Base-by-base conservation (phyloP, 2,888 invertebrate genomes). In the Nasonovia ribisnigri region DNA sequence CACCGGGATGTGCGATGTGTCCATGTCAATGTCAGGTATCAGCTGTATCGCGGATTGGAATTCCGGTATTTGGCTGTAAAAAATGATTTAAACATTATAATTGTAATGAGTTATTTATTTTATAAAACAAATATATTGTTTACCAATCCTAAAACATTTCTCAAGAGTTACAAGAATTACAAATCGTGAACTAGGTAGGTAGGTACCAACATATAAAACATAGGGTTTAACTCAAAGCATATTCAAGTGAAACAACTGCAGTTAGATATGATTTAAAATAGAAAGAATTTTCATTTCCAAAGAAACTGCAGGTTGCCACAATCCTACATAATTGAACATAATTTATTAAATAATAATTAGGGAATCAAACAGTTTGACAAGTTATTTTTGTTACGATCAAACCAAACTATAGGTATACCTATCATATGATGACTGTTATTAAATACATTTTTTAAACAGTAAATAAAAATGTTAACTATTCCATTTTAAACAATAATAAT, bases 51-150 rank as follows among this genome's bases (percentile, higher is more conserved):
- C 36, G 26, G 92, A 6, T 36, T 87, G 36, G 29, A 92, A 92
- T 84, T 87, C 48, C 1, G 92, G 92, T 60, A 92, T 92, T 87
- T 67, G 46, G 29, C 92, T 92, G 26, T 24, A 86, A 86, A 77
- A 77, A 36, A 77, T 8, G 36, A 77, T 77, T 77, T 42, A 6
- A 36, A 77, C 36, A 36, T 36, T 20, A 77, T 36, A 20, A 36
- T 77, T 77, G 20, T 20, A 77, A 8, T 36, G 20, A 77, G 8
- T 77, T 42, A 77, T 77, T 77, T 57, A 57, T 36, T 36, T 5
- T 24, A 77, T 24, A 77, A 67, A 36, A 77, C 8, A 77, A 20
- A 77, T 42, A 36, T 3, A 5, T 36, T 36, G 20, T 36, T 77
- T 20, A 77, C 36, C 6, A 36, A 77, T 77, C 3, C 16, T 77